Conservation (phyloP, 2,888 invertebrate species). For the Athripsodes cinereus region DNA sequence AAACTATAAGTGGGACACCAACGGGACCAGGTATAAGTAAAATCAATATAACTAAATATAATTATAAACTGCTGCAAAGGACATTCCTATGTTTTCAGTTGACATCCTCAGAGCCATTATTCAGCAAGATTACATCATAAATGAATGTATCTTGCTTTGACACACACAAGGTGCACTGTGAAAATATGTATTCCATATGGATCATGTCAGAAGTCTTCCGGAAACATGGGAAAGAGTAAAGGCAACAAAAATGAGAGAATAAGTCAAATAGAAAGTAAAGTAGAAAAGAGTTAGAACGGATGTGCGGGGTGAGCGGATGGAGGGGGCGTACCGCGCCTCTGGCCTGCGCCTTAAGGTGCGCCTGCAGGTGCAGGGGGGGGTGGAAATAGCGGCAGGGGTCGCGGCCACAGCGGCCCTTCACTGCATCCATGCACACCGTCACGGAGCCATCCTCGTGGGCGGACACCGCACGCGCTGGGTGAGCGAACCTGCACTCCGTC, state of each 20-base stretch:
- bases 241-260: neutral
- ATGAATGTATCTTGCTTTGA: too few species aligned
- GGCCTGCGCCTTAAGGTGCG: constrained; percentile 98
- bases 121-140: too few species aligned
- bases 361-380: constrained; percentile 99
- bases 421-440: constrained; percentile 99
- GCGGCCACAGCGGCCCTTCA: constrained; percentile 98
- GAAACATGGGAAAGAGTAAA: neutral
- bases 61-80: neutral
- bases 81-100: constrained; percentile 1
- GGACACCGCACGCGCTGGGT: constrained; percentile 94
- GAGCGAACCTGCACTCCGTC: constrained; percentile 98
- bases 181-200: too few species aligned
- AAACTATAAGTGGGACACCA: neutral
- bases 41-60: too few species aligned
- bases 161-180: too few species aligned
- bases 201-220: neutral
- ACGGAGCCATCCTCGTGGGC: constrained; percentile 97
- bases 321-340: constrained; percentile 81
- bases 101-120: neutral
- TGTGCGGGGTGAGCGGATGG: constrained; percentile 30
- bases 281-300: neutral
- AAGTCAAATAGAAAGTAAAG: constrained; percentile 6
- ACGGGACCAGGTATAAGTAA: neutral
- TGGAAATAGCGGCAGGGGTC: constrained; percentile 99